Conservation (phyloP, 2,888 invertebrate genomes). For the Myopa tessellatipennis region DNA sequence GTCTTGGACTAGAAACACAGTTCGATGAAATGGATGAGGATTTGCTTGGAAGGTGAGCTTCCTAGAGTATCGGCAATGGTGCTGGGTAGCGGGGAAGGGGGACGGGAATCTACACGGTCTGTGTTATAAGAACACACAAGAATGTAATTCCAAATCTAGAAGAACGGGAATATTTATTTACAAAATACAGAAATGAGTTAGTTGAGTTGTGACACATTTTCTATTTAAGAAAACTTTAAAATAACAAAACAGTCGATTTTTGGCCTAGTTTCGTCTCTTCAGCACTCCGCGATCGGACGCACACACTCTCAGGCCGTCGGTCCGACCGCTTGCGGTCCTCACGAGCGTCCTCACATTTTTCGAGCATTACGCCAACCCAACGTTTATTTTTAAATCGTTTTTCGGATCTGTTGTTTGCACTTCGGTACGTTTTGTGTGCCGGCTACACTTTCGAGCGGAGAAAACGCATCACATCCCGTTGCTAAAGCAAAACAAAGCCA, state of each 20-base stretch:
- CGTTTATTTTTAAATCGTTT: constrained; percentile 27
- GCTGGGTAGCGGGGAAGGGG: too few species aligned
- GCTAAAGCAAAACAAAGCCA: background rate
- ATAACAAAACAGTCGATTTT: constrained; percentile 21
- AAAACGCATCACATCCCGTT: too few species aligned
- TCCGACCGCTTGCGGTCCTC: background rate
- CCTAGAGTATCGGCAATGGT: too few species aligned
- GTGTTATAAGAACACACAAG: background rate
- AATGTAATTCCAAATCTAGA: background rate
- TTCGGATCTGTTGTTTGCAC: background rate
- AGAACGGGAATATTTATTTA: background rate
- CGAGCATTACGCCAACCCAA: constrained; percentile 7
- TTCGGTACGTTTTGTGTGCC: too few species aligned
- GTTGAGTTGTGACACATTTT: constrained; percentile 30
- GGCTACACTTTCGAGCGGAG: too few species aligned
- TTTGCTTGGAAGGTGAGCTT: too few species aligned
- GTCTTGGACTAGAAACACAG: too few species aligned
- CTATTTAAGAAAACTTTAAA: background rate
- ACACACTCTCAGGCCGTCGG: constrained; percentile 27
- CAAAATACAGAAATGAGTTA: background rate
- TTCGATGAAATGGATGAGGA: too few species aligned
- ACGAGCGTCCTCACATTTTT: constrained; percentile 17
- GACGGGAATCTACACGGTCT: too few species aligned
- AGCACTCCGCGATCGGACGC: background rate
- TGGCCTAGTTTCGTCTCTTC: constrained; percentile 6